phyloP scores from a whole-genome alignment of 2,797 vertebrate genomes.

The Artibeus lituratus region DNA sequence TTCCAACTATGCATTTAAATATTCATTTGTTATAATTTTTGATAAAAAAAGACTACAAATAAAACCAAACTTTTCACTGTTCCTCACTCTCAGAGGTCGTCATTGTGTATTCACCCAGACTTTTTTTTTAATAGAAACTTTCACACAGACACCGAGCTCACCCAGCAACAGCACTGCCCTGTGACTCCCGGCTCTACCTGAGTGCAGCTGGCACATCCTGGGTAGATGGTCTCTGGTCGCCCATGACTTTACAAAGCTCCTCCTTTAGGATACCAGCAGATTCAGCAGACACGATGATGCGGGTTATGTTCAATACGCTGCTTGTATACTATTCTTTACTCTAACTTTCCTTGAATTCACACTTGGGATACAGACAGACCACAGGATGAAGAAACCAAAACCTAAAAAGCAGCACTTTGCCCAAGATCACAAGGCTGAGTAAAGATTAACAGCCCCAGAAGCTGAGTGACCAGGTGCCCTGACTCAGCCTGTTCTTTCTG shows the following conservation, averaged over 20 bases:
- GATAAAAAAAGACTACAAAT: not conserved
- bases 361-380: not conserved
- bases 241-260: not conserved
- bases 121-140: not conserved
- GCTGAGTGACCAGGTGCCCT: not conserved
- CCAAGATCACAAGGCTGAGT: slow-evolving; percentile 10
- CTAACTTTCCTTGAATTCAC: not conserved
- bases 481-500: not conserved
- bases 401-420: not conserved
- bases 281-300: not conserved
- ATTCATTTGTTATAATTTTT: not conserved
- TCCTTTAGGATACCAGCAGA: not conserved
- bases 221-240: not conserved
- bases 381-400: not conserved
- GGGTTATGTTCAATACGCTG: not conserved
- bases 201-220: not conserved
- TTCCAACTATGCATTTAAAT: not conserved
- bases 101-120: not conserved
- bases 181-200: not conserved
- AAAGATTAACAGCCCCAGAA: slow-evolving; percentile 18
- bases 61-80: slow-evolving; percentile 24
- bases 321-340: not conserved
- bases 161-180: not conserved
- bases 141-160: not conserved
- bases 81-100: not conserved